phyloP scores from a whole-genome alignment of 2,113 vertebrate species.

The Oncorhynchus mykiss region DNA sequence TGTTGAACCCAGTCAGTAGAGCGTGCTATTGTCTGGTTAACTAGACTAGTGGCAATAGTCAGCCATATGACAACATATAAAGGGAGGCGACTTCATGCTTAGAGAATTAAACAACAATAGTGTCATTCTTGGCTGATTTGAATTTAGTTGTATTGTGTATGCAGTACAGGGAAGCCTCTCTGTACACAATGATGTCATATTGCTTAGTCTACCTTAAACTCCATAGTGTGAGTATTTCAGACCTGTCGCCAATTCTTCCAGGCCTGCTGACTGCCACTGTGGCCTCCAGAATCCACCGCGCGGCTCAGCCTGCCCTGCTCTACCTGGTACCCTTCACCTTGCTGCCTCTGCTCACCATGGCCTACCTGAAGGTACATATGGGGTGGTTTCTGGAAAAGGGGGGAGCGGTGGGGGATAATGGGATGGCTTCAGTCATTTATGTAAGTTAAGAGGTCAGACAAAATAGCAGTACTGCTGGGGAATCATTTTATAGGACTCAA shows the following conservation, averaged over 20 bases:
- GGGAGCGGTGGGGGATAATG: too few species aligned
- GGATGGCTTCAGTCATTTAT: neutral
- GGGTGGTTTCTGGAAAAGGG: too few species aligned
- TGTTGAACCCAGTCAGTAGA: neutral
- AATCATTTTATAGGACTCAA: too few species aligned
- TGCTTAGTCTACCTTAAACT: neutral
- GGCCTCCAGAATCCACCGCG: slow-evolving; percentile 96
- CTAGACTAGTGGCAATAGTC: too few species aligned
- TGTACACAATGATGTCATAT: neutral
- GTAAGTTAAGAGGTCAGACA: neutral
- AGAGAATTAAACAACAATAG: too few species aligned
- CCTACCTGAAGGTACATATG: slow-evolving; percentile 93
- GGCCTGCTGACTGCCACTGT: slow-evolving; percentile 97
- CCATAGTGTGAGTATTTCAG: neutral
- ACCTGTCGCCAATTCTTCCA: slow-evolving; percentile 41
- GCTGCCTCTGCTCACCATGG: slow-evolving; percentile 99
- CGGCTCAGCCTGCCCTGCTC: slow-evolving; percentile 95
- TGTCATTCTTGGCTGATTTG: too few species aligned
- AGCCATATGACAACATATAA: too few species aligned
- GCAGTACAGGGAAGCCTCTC: too few species aligned
- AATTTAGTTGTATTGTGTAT: too few species aligned
- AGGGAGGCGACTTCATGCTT: too few species aligned
- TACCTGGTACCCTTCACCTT: slow-evolving; percentile 99
- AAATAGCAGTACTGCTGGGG: too few species aligned
- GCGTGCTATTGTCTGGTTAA: neutral